Conservation (phyloP, 1,140 invertebrate genomes). For the Camponotus floridanus region DNA sequence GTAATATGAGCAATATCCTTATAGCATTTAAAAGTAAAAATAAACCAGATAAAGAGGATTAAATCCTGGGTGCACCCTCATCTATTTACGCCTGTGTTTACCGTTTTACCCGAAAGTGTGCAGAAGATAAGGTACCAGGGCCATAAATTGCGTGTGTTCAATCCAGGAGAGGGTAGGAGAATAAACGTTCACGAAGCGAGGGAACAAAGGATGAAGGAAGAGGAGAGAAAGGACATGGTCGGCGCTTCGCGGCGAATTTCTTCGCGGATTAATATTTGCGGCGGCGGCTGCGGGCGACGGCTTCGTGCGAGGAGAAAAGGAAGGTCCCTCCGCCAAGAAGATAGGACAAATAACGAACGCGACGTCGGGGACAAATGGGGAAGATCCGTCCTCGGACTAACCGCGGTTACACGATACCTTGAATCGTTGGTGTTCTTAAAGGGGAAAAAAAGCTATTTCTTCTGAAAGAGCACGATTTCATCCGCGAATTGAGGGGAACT, state of each 20-base stretch:
- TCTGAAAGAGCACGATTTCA: conserved; percentile 17
- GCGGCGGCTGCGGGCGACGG: conserved; percentile 37
- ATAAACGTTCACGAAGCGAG: conserved; percentile 1
- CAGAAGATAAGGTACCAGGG: conserved; percentile 47
- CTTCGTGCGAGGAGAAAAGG: not conserved
- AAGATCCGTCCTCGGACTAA: conserved; percentile 33
- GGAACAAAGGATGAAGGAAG: not conserved
- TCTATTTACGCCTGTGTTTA: conserved; percentile 33
- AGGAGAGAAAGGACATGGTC: conserved; percentile 8
- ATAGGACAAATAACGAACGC: conserved; percentile 60
- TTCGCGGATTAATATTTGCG: conserved; percentile 71
- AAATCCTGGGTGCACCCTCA: conserved; percentile 44
- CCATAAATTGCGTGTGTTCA: conserved; percentile 48
- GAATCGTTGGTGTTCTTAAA: not conserved
- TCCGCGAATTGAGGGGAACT: not conserved
- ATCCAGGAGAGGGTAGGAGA: conserved; percentile 41
- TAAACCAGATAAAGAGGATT: conserved; percentile 21
- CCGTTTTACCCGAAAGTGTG: conserved; percentile 52
- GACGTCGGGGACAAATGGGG: conserved; percentile 61
- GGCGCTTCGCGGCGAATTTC: conserved; percentile 56
- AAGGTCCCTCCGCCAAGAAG: not conserved
- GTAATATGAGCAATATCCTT: not conserved
- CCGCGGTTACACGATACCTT: conserved; percentile 40
- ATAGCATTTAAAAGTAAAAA: conserved; percentile 28
- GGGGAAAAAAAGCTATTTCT: not conserved